phyloP scores from a whole-genome alignment of 2,888 invertebrate species.

The Lepidochrysops patricia region DNA sequence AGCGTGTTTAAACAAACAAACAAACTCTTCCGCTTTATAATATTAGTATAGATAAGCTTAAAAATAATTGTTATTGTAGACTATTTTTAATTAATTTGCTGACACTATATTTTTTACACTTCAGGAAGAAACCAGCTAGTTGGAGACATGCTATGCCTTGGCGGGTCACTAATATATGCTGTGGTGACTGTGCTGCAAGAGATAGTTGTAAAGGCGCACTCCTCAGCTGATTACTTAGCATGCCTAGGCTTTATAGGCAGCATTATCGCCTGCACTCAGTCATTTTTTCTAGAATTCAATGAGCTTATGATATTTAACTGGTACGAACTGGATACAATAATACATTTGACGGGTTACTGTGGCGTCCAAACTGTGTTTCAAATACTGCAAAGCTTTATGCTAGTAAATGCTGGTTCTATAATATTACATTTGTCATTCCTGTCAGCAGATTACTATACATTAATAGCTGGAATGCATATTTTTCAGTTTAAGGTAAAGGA shows the following conservation, averaged over 20 bases:
- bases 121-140: constrained; percentile 84
- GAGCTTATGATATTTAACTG: constrained; percentile 80
- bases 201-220: constrained; percentile 84
- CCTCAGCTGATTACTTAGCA: constrained; percentile 86
- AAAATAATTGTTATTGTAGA: no score
- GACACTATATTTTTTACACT: constrained; percentile 29
- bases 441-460: constrained; percentile 89
- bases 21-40: no score
- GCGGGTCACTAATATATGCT: constrained; percentile 85
- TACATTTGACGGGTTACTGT: constrained; percentile 77
- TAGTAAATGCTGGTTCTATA: constrained; percentile 86
- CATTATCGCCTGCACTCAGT: constrained; percentile 83
- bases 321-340: constrained; percentile 79
- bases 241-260: constrained; percentile 87
- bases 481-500: constrained; percentile 84
- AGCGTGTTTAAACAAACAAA: no score
- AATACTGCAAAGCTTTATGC: constrained; percentile 82
- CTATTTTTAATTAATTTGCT: no score
- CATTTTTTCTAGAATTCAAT: constrained; percentile 83
- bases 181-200: constrained; percentile 88
- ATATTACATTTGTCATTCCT: constrained; percentile 87
- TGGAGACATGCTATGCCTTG: constrained; percentile 87
- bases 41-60: no score
- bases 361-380: constrained; percentile 84
- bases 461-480: constrained; percentile 84